Evolutionary conservation across 2,113 vertebrate genomes (phyloP).

Genomic region (Chionis minor): DNA sequence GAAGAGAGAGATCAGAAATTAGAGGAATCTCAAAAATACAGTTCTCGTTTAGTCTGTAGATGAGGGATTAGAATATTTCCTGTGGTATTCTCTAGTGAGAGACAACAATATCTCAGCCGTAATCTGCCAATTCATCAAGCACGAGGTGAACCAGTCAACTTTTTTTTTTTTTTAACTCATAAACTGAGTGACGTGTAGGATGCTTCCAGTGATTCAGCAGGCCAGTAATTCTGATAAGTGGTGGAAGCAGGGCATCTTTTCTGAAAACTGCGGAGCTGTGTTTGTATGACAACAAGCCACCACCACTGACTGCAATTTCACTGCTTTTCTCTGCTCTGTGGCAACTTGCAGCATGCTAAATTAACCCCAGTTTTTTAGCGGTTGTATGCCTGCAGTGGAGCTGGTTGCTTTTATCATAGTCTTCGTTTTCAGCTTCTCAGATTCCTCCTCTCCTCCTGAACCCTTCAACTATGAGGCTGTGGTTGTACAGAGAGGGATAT

Average conservation of each 20-base stretch:
- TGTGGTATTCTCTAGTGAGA: not conserved
- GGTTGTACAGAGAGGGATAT: not conserved
- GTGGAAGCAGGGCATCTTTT: not conserved
- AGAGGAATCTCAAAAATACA: not conserved
- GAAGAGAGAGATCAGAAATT: not conserved
- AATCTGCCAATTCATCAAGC: not conserved
- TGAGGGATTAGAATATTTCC: not conserved
- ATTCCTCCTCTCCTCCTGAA: not conserved
- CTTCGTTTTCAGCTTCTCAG: not conserved
- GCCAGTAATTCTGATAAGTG: not conserved
- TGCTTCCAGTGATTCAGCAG: not conserved
- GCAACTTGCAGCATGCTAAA: not conserved
- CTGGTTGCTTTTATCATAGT: not conserved
- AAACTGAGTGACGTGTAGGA: fast-evolving
- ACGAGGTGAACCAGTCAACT: not conserved
- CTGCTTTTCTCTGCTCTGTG: not conserved
- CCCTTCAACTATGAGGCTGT: not conserved
- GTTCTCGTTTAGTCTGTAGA: not conserved
- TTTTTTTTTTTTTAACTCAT: not conserved
- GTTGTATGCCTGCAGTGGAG: not conserved
- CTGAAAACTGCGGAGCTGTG: not conserved
- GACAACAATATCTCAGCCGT: not conserved
- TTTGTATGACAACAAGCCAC: not conserved
- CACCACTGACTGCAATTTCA: not conserved
- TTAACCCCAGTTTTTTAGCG: not conserved